These are phyloP conservation scores for Acrobasis suavella DNA, from an alignment of 2,888 invertebrate species.

Conservation along the genomic window DNA sequence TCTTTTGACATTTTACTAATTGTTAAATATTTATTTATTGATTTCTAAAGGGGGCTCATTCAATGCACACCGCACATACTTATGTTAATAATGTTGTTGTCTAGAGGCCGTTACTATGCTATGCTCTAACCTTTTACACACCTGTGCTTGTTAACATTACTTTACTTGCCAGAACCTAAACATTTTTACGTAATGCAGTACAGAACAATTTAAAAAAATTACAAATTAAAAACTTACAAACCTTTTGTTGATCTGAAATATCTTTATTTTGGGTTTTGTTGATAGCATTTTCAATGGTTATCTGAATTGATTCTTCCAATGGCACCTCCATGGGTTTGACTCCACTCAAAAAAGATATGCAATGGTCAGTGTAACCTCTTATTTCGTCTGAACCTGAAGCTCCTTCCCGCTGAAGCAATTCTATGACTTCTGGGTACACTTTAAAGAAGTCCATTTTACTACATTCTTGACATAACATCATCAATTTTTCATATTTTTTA, in stretches of 20 bases:
- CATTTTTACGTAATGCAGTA: too few relatives aligned
- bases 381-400: constrained; percentile 40
- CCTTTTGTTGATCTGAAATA: constrained; percentile 81
- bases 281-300: constrained; percentile 78
- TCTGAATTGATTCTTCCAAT: constrained; percentile 74
- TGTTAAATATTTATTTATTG: too few relatives aligned
- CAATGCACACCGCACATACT: too few relatives aligned
- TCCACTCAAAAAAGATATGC: constrained; percentile 46
- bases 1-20: too few relatives aligned
- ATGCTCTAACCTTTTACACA: too few relatives aligned
- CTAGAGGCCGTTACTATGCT: too few relatives aligned
- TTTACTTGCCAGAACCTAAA: too few relatives aligned
- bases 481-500: constrained; percentile 84
- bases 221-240: constrained; percentile 37
- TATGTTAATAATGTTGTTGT: too few relatives aligned
- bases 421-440: constrained; percentile 57
- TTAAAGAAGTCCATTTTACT: constrained; percentile 48
- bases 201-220: too few relatives aligned
- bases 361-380: constrained; percentile 48
- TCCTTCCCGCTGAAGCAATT: constrained; percentile 51
- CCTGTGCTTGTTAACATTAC: too few relatives aligned
- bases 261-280: constrained; percentile 81
- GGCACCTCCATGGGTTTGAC: constrained; percentile 42
- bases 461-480: constrained; percentile 46
- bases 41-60: too few relatives aligned